Evolutionary conservation across 2,888 invertebrate species (phyloP), one percentile per base, ranked within the genome.

Genomic region (Andrena trimmerana): DNA sequence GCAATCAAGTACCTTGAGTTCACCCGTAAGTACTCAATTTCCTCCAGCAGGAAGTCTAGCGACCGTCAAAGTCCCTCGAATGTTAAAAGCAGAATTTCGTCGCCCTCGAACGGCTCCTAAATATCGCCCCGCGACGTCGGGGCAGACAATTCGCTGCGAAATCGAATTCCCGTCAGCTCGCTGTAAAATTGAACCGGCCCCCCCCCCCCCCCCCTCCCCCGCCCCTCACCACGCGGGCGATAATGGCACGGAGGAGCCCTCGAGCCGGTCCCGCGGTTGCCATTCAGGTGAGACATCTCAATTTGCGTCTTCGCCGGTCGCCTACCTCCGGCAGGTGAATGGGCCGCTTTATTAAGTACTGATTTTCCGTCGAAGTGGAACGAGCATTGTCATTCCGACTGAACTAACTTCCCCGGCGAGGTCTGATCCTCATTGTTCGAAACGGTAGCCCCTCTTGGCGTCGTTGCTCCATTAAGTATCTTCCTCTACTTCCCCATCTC

Each of bases 251-350:
- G 33, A 66, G 52, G 48, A 60, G 48, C 60, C 54, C 31, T 20
- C 63, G 24, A n/a, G 52, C 66, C 24, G 27, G 67, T 27, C 57
- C n/a, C 68, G 27, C 8, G 16, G 20, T 66, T 33, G 27, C 52
- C 68, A 68, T 82, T 81, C 82, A 65, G 71, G 71, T 75, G 62
- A 71, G 67, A 83, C 71, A 63, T 76, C 82, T 81, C 82, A 76
- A 81, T 83, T 75, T 72, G 71, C 82, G 42, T 67, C 60, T 60
- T 57, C 50, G 50, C 59, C 65, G 62, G 36, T 48, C 54, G 27
- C 36, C 42, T 27, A 36, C 63, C 66, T 62, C 67, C 33, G 33
- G 52, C 72, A 83, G 67, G 68, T 77, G 77, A 81, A 77, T n/a
- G 36, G 50, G 24, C 36, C 68, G 66, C 67, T 86, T 86, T 73